Base-by-base conservation (phyloP, 2,888 invertebrate species). In the Standfussiana lucernea region DNA sequence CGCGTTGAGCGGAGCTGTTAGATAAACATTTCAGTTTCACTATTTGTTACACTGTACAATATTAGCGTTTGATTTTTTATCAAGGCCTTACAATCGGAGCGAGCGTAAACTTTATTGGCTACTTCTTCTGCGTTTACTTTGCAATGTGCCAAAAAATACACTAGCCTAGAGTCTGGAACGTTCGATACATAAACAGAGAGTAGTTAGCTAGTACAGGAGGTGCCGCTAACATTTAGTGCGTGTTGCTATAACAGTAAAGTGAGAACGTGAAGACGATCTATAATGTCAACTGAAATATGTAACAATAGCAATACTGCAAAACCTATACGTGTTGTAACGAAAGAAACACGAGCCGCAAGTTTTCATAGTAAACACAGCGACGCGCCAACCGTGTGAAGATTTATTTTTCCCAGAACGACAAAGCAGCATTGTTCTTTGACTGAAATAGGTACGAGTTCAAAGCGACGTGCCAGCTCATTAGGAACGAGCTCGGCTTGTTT, bases 371-470 rank as follows among this genome's bases (percentile, higher is more conserved):
- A 95, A 94, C 95, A 94, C 86, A 61, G 86, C 84, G 88, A 77
- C 77, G 75, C 79, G 82, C 75, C 82, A 83, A 85, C 81, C 94
- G 94, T 94, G 94, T 93, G 95, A 95, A 94, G 92, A 92, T 92
- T 91, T 90, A 92, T 91, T 91, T 93, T 95, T 95, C 95, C 93
- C 93, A 95, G 94, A 93, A 94, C 91, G 90, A 94, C 93, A 94
- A 93, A 94, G 93, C 91, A 91, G 93, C 94, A 95, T 93, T 95
- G 95, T 95, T 93, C 90, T 89, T 90, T 86, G 88, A 88, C 94
- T 93, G 93, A 94, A 93, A 95, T 94, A 95, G 93, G 91, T 90
- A 87, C 85, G 92, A 92, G 93, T 94, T 95, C 94, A 94, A 94
- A 95, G 95, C 92, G 86, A 87, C 86, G 90, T 91, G 93, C 91